Base-by-base conservation (phyloP, 2,113 vertebrate species). In the Tenrec ecaudatus region DNA sequence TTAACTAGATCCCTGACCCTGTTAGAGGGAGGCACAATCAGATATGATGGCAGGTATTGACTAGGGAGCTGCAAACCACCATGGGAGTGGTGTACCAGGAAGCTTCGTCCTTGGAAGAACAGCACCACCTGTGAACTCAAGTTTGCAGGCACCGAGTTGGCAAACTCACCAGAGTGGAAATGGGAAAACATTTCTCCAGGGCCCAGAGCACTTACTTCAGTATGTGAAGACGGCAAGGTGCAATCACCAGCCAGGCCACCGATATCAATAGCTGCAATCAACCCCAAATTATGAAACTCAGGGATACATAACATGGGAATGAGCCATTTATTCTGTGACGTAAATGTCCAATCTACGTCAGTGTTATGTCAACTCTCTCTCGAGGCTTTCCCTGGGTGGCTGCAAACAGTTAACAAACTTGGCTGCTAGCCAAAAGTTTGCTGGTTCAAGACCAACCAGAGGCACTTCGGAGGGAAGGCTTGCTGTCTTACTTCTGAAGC, bases 271-370 rank as follows among this genome's bases (percentile, higher is more conserved):
- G 53, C 27, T 71, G 68, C 85, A 40, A 43, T 82, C 62, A 62
- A 43, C 57, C 31, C 88, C 87, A 33, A 90, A 93, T 33, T 19
- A 88, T 0, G 62, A 95, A 92, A 76, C 47, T 47, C 79, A 88
- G 69, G 22, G 62, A 36, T 25, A 0, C 19, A 58, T 19, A 82
- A 77, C 6, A 0, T 36, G 11, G 83, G 57, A 85, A 64, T 36
- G 36, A 86, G 64, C 2, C 33, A 78, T 47, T 84, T 25, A 69
- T 58, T 22, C 69, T 31, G 27, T 36, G 17, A 16, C 57, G 15
- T 77, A 68, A 77, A 91, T 79, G 27, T 57, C 62, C 20, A 84
- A 78, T 20, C 60, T 62, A 62, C 22, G 60, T 23, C 2, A 62
- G 22, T 62, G 16, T 19, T 23, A 62, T 62, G 60, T 62, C 16